phyloP scores from a whole-genome alignment of 1,140 invertebrate genomes.

The Diorhabda sublineata region DNA sequence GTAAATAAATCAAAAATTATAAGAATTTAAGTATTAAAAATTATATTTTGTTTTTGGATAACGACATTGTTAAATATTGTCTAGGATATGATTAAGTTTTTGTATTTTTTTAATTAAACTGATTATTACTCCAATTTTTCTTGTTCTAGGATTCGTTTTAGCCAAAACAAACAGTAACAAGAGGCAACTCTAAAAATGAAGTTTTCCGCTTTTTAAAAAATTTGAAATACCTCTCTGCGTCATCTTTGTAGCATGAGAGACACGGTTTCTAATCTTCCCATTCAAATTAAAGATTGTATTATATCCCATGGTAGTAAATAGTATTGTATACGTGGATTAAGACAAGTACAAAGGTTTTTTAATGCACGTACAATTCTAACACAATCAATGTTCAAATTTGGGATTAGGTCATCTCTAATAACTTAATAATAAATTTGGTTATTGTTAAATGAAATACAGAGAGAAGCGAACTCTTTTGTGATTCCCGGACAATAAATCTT shows the following conservation, averaged over 20 bases:
- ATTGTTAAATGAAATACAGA: background rate
- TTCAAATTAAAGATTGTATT: constrained; percentile 39
- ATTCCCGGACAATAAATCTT: background rate
- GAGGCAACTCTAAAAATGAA: too few species aligned
- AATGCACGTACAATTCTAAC: background rate
- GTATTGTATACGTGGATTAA: constrained; percentile 17
- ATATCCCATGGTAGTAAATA: constrained; percentile 21
- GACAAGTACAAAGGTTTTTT: constrained; percentile 12
- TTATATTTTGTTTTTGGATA: too few species aligned
- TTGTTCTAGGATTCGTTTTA: too few species aligned
- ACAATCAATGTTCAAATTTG: constrained; percentile 13
- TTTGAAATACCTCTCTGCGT: too few species aligned
- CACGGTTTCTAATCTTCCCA: constrained; percentile 39
- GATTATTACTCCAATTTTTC: too few species aligned
- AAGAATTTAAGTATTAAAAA: too few species aligned
- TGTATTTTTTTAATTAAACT: too few species aligned
- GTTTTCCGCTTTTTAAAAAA: too few species aligned
- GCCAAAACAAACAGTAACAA: too few species aligned
- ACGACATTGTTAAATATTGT: too few species aligned
- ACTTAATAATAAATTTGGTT: constrained; percentile 14
- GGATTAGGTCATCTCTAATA: constrained; percentile 12
- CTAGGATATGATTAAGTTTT: too few species aligned
- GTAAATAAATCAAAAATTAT: too few species aligned
- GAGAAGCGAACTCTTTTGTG: background rate
- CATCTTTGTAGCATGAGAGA: constrained; percentile 23